These are phyloP conservation scores for Diphyllodes magnificus DNA, from an alignment of 2,113 vertebrate genomes.

Conservation along the genomic window DNA sequence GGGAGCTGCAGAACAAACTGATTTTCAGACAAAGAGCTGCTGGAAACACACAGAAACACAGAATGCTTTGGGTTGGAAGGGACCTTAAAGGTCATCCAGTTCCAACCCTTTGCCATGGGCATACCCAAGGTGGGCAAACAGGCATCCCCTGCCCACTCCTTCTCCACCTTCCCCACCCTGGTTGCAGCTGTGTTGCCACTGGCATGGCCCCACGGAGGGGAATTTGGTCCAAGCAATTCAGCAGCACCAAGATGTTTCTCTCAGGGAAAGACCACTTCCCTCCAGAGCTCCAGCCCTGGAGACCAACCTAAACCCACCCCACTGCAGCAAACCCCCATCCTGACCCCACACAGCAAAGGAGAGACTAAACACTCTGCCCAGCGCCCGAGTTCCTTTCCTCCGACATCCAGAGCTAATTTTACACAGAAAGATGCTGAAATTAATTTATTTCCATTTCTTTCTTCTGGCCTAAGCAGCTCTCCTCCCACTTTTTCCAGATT, in stretches of 20 bases:
- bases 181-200: rapidly evolving
- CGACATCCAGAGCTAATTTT: not conserved
- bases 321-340: not conserved
- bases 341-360: not conserved
- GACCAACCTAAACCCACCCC: not conserved
- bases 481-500: constrained; percentile 26
- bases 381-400: not conserved
- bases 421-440: not conserved
- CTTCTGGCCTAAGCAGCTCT: not conserved
- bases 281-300: not conserved
- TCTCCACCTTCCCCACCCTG: not conserved
- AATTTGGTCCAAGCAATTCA: not conserved
- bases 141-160: not conserved
- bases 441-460: not conserved
- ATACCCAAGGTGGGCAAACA: not conserved
- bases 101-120: not conserved
- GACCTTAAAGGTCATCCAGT: not conserved
- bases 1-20: not conserved
- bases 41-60: not conserved
- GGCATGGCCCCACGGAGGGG: rapidly evolving
- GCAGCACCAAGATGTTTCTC: not conserved
- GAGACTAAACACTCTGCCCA: not conserved
- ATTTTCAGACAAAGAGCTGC: not conserved
- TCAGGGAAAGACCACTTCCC: not conserved
- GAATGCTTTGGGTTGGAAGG: not conserved